Percentiles rank a stretch among this genome's conserved stretches.
These are phyloP conservation scores for Distichodus sexfasciatus DNA, from an alignment of 2,797 vertebrate genomes.

Conservation along the genomic window DNA sequence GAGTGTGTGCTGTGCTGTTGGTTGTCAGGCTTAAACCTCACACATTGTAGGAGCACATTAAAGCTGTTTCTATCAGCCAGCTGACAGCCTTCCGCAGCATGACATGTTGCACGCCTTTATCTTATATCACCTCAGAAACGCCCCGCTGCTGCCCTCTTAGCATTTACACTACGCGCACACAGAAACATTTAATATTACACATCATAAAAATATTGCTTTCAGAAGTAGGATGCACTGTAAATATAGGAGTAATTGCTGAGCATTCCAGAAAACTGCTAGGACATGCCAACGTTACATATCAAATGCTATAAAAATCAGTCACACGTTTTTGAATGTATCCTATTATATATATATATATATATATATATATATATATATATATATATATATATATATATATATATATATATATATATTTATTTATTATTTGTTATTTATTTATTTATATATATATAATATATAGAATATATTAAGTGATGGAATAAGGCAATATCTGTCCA, in stretches of 20 bases:
- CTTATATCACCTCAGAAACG: slow-evolving; percentile 1
- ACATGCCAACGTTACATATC: too few species aligned
- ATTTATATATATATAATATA: too few species aligned
- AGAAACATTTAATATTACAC: background rate
- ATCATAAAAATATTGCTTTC: too few species aligned
- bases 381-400: too few species aligned
- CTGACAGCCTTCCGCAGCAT: slow-evolving; percentile 47
- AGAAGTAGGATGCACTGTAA: too few species aligned
- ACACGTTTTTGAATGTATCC: background rate
- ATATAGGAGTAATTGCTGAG: too few species aligned
- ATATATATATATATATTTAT: too few species aligned
- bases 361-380: background rate
- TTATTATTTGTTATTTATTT: too few species aligned
- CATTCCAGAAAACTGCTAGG: too few species aligned
- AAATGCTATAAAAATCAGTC: too few species aligned
- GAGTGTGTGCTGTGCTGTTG: slow-evolving; percentile 48
- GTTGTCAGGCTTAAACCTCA: slow-evolving; percentile 50
- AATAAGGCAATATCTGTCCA: too few species aligned
- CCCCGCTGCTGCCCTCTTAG: background rate
- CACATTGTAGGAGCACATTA: slow-evolving; percentile 50
- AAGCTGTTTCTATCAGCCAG: slow-evolving; percentile 50
- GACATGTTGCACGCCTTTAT: slow-evolving; percentile 34
- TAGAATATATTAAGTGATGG: too few species aligned
- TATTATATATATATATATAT: background rate
- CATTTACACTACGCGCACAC: background rate